phyloP scores from a whole-genome alignment of 2,888 invertebrate genomes.

The Sussaba pulchella region DNA sequence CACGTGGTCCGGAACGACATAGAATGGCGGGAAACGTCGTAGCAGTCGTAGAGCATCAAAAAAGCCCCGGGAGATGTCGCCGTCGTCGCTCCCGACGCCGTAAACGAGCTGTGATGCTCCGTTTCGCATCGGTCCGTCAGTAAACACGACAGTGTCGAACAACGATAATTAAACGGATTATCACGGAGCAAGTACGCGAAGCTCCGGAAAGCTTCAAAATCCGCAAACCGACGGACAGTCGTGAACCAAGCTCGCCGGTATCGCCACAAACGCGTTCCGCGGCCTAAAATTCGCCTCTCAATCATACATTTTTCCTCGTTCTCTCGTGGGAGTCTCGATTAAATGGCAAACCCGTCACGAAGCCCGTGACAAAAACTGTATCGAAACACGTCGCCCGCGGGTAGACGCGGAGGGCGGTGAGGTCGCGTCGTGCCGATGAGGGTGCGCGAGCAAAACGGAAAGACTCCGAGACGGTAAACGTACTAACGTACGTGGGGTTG shows the following conservation, averaged over 20 bases:
- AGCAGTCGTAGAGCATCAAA: not conserved
- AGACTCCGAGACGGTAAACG: not conserved
- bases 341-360: too few species aligned
- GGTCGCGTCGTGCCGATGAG: not conserved
- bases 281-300: too few species aligned
- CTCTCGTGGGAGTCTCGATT: too few species aligned
- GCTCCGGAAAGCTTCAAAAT: not conserved
- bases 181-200: not conserved
- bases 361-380: too few species aligned
- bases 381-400: too few species aligned
- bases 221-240: too few species aligned
- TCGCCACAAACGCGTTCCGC: too few species aligned
- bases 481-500: conserved; percentile 6
- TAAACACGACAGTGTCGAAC: conserved; percentile 70
- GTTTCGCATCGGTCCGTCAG: conserved; percentile 66
- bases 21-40: conserved; percentile 58
- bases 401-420: too few species aligned
- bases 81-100: conserved; percentile 47
- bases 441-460: conserved; percentile 1
- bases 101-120: conserved; percentile 66
- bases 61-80: conserved; percentile 41
- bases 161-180: not conserved
- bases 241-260: too few species aligned
- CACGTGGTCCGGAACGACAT: conserved; percentile 23
- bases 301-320: too few species aligned